A percentile compares a stretch with the other conserved stretches of the same genome.
These are phyloP conservation scores for Leptogaster cylindrica DNA, from an alignment of 2,888 invertebrate species.

Conservation along the genomic window DNA sequence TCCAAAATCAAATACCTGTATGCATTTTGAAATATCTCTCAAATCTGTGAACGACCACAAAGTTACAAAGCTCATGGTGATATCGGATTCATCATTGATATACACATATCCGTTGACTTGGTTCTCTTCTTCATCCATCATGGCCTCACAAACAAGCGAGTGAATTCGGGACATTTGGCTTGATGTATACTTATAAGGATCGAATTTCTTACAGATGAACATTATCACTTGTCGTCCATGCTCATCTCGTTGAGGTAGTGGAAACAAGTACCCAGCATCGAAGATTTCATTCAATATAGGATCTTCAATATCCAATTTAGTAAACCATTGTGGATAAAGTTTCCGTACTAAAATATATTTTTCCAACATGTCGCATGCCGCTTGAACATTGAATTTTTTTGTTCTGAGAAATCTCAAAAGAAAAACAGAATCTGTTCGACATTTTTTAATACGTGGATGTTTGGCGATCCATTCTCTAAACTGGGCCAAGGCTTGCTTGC, in stretches of 20 bases:
- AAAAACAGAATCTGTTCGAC: conserved; percentile 83
- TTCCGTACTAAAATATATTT: conserved; percentile 85
- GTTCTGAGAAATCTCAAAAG: conserved; percentile 83
- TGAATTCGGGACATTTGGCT: conserved; percentile 86
- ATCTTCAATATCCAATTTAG: conserved; percentile 79
- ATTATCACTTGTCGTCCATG: conserved; percentile 80
- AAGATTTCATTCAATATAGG: conserved; percentile 80
- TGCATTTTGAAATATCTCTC: conserved; percentile 76
- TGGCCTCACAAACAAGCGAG: conserved; percentile 81
- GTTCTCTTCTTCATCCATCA: conserved; percentile 84
- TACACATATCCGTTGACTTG: conserved; percentile 85
- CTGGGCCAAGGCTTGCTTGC: conserved; percentile 77
- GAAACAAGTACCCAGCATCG: conserved; percentile 79
- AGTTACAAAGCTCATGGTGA: conserved; percentile 83
- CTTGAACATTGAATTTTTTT: conserved; percentile 85
- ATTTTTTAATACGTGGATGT: conserved; percentile 80
- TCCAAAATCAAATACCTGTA: conserved; percentile 67
- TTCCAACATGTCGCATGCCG: conserved; percentile 86
- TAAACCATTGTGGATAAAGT: conserved; percentile 86
- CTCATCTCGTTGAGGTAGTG: conserved; percentile 74
- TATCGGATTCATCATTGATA: conserved; percentile 81
- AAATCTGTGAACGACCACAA: conserved; percentile 83
- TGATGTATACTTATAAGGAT: conserved; percentile 78
- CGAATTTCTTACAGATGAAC: conserved; percentile 80
- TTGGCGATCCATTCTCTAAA: conserved; percentile 84